These are phyloP conservation scores for Psylliodes chrysocephalus DNA, from an alignment of 2,888 invertebrate species.

Conservation along the genomic window DNA sequence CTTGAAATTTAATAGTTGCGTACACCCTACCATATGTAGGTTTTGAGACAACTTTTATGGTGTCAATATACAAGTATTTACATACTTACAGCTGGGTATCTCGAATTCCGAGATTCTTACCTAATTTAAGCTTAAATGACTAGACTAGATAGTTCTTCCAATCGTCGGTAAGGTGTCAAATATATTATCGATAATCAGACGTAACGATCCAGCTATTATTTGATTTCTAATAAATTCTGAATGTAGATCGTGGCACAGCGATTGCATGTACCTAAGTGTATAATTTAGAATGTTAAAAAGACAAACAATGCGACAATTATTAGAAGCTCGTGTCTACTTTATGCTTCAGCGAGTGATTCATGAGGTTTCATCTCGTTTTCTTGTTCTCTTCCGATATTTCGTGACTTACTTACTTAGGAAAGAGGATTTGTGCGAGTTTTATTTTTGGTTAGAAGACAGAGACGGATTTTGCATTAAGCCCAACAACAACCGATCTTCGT, in stretches of 20 bases:
- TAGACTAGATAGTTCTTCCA: no score
- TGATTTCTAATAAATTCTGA: not conserved
- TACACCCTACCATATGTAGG: no score
- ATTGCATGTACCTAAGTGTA: constrained; percentile 10
- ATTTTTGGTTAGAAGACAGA: not conserved
- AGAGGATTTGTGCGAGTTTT: constrained; percentile 4
- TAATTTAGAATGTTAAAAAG: constrained; percentile 22
- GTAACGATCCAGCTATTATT: not conserved
- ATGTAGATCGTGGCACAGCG: not conserved
- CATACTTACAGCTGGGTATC: no score
- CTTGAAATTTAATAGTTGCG: no score
- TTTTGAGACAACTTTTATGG: no score
- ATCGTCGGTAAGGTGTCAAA: no score
- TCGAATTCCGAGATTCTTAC: no score
- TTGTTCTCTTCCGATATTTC: constrained; percentile 17
- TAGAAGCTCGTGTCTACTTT: constrained; percentile 21
- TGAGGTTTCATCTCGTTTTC: constrained; percentile 17
- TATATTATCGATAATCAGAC: no score
- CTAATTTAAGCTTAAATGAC: no score
- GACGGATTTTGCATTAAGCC: no score
- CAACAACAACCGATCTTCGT: no score
- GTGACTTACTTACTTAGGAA: constrained; percentile 21
- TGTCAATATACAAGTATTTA: no score
- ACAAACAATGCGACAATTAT: constrained; percentile 28
- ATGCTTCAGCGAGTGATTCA: constrained; percentile 23